These are phyloP conservation scores for Myotis brandtii DNA, from an alignment of 2,113 vertebrate species.

Conservation along the genomic window DNA sequence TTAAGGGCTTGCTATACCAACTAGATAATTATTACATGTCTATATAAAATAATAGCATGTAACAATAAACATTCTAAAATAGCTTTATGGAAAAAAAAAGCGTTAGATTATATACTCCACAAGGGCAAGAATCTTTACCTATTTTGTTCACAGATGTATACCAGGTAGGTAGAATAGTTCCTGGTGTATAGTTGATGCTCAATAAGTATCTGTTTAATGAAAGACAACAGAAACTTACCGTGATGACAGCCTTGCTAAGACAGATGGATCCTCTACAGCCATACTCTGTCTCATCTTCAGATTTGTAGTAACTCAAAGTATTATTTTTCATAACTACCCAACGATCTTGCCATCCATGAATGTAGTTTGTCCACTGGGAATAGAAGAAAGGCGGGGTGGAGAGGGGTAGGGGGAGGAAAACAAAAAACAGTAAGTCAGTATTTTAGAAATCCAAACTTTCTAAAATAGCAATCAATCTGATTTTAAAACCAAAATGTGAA, in stretches of 20 bases:
- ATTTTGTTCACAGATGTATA: neutral
- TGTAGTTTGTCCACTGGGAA: constrained; percentile 98
- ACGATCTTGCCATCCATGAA: constrained; percentile 99
- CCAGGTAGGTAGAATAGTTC: neutral
- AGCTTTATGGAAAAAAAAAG: neutral
- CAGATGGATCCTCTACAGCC: constrained; percentile 98
- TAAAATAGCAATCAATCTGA: constrained; percentile 39
- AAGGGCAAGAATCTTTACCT: neutral
- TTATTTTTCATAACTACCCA: constrained; percentile 98
- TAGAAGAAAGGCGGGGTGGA: constrained; percentile 60
- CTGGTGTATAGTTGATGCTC: neutral
- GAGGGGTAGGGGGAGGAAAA: constrained; percentile 48
- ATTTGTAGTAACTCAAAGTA: constrained; percentile 98
- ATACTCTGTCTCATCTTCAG: constrained; percentile 96
- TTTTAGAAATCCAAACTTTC: constrained; percentile 63
- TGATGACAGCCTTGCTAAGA: constrained; percentile 97
- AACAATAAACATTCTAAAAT: neutral
- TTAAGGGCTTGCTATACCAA: constrained; percentile 13
- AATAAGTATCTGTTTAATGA: neutral
- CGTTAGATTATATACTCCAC: neutral
- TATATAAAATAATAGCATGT: neutral
- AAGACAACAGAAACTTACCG: constrained; percentile 88
- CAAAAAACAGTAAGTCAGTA: constrained; percentile 52
- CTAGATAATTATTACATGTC: neutral
- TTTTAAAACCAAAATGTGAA: constrained; percentile 51